Evolutionary conservation across 2,797 vertebrate species (phyloP).

Genomic region (Cuniculus paca): DNA sequence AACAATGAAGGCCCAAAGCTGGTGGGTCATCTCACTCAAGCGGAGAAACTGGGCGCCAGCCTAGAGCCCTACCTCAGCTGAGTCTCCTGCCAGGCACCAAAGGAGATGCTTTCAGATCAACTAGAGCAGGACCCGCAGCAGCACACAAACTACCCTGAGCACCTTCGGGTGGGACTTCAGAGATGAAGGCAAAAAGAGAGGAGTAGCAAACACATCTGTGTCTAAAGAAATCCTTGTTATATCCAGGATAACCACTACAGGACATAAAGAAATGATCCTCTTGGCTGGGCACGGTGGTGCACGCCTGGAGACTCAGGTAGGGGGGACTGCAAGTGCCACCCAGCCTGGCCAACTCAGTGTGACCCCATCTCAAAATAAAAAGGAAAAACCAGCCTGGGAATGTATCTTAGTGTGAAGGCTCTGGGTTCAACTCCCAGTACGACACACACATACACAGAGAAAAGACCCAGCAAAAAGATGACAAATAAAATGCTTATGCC

Average conservation of each 20-base stretch:
- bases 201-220: too few species aligned
- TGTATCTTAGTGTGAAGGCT: not conserved
- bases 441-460: not conserved
- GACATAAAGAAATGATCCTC: not conserved
- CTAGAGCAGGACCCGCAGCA: not conserved
- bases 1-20: accelerated
- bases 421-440: not conserved
- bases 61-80: not conserved
- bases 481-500: not conserved
- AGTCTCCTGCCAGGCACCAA: not conserved
- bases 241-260: not conserved
- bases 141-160: not conserved
- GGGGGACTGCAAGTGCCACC: not conserved
- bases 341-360: not conserved
- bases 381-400: not conserved
- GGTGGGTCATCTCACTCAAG: not conserved
- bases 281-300: not conserved
- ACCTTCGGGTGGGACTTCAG: not conserved
- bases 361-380: not conserved
- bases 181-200: not conserved
- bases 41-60: accelerated
- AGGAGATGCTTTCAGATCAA: not conserved
- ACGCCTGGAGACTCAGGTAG: not conserved
- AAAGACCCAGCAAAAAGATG: not conserved
- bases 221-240: not conserved